Base-by-base conservation (phyloP, 2,113 vertebrate species). In the Tragelaphus imberbis region DNA sequence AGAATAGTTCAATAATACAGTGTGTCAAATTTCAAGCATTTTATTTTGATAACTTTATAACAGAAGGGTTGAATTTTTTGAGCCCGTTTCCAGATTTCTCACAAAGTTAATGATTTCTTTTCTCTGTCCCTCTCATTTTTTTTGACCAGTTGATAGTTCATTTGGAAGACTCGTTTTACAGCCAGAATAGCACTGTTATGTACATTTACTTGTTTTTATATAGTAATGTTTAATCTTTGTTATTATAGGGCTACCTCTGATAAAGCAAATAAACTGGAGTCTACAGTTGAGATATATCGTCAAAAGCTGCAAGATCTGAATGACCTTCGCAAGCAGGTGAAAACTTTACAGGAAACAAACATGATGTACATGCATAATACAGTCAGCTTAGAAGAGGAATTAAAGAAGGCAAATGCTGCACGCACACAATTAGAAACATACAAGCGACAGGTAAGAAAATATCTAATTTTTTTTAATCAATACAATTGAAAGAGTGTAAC, bases 331-430 rank as follows among this genome's bases (percentile, higher is more conserved):
- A 99, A 99, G 95, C 99, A 99, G 98, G 99, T 99, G 97, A 99
- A 99, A 97, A 99, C 99, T 56, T 98, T 99, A 98, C 99, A 99
- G 97, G 99, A 99, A 97, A 99, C 99, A 92, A 99, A 99, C 97
- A 99, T 99, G 99, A 99, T 99, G 97, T 99, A 99, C 97, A 99
- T 99, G 99, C 99, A 99, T 71, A 99, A 99, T 97, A 99, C 99
- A 0, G 99, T 99, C 95, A 99, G 99, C 56, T 98, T 99, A 98
- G 99, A 99, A 98, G 99, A 99, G 75, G 99, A 99, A 80, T 98
- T 99, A 23, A 99, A 99, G 98, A 99, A 99, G 95, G 99, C 99
- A 95, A 99, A 99, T 0, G 99, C 99, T 84, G 99, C 99, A 8
- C 99, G 99, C 0, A 98, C 99, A 9, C 99, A 99, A 63, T 98